phyloP scores from a whole-genome alignment of 2,888 invertebrate species.

The Spatulosminthurus flaviceps region DNA sequence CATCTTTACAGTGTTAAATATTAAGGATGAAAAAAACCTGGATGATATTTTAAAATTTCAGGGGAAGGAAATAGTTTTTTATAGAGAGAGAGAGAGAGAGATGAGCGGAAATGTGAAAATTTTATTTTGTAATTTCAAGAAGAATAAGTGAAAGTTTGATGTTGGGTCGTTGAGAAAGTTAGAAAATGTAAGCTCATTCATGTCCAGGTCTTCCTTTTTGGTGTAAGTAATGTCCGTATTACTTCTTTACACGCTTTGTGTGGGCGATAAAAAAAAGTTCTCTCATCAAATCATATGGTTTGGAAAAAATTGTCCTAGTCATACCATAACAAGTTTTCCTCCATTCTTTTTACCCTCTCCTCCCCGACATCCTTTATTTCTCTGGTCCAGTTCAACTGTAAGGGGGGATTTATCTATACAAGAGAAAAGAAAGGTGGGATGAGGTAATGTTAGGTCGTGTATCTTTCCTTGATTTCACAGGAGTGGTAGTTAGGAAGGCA shows the following conservation, averaged over 20 bases:
- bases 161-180: slow-evolving; percentile 32
- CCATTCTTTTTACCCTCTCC: not conserved
- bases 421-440: too few relatives aligned
- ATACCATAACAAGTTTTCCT: not conserved
- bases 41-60: not conserved
- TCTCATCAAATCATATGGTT: slow-evolving; percentile 51
- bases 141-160: slow-evolving; percentile 21
- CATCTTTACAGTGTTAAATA: too few relatives aligned
- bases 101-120: not conserved
- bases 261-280: slow-evolving; percentile 39
- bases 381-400: not conserved
- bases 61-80: not conserved
- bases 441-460: not conserved
- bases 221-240: slow-evolving; percentile 41
- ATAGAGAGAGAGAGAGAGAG: not conserved
- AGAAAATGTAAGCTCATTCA: slow-evolving; percentile 34
- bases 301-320: slow-evolving; percentile 43
- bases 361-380: not conserved
- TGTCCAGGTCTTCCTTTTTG: slow-evolving; percentile 21
- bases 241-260: slow-evolving; percentile 11
- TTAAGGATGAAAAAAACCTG: too few relatives aligned
- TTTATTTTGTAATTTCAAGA: not conserved
- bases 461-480: not conserved
- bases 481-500: slow-evolving; percentile 20
- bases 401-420: too few relatives aligned